phyloP scores from a whole-genome alignment of 2,113 vertebrate genomes.

The Psilopsiagon aymara region DNA sequence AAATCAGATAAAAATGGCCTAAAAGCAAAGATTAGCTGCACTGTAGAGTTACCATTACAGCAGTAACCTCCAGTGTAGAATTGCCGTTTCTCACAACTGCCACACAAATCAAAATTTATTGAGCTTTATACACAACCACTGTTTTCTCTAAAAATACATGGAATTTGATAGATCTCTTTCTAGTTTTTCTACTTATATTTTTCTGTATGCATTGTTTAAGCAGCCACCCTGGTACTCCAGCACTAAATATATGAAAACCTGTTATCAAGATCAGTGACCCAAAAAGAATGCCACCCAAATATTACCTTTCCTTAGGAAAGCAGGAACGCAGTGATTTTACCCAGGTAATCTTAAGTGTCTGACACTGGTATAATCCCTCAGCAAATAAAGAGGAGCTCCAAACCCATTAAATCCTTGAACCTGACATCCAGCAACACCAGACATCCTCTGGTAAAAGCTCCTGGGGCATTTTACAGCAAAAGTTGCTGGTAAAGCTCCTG shows the following conservation, averaged over 20 bases:
- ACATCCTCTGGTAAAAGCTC: neutral
- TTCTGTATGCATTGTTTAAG: neutral
- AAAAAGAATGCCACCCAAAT: neutral
- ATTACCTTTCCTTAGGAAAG: neutral
- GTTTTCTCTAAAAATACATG: neutral
- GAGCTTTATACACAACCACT: neutral
- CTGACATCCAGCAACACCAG: neutral
- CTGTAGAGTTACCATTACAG: neutral
- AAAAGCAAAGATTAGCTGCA: neutral
- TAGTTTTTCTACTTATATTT: neutral
- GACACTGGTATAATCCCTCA: neutral
- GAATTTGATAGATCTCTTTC: neutral
- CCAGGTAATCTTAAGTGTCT: neutral
- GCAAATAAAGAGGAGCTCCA: neutral
- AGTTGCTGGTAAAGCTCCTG: neutral
- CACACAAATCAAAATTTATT: neutral
- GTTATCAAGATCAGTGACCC: neutral
- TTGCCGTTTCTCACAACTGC: neutral
- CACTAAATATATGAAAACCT: neutral
- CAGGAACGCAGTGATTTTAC: neutral
- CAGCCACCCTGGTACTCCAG: neutral
- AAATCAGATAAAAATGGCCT: neutral
- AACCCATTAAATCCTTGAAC: neutral
- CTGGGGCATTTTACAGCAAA: neutral
- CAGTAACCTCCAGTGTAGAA: neutral